Evolutionary conservation across 2,888 invertebrate species (phyloP).

Genomic region (Ectobius pallidus): DNA sequence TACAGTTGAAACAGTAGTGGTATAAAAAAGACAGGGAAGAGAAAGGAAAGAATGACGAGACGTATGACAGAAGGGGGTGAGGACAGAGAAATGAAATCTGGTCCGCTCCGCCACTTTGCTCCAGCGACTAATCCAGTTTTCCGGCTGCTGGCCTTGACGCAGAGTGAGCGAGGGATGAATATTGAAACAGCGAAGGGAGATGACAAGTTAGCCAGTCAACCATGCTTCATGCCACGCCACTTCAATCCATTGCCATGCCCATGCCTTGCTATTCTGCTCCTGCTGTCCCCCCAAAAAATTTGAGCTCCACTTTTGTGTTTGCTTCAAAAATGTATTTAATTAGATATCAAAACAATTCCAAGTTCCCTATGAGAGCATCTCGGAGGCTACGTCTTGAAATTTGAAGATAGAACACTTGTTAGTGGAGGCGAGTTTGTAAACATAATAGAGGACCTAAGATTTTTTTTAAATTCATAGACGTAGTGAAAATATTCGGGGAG

Average conservation of each 20-base stretch:
- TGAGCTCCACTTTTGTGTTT: background rate
- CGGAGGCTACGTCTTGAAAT: too few species aligned
- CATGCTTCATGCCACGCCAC: conserved; percentile 18
- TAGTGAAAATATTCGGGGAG: too few species aligned
- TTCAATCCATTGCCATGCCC: conserved; percentile 13
- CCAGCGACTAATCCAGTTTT: conserved; percentile 45
- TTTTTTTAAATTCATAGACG: too few species aligned
- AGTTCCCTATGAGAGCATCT: too few species aligned
- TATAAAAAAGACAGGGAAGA: background rate
- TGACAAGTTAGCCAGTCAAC: conserved; percentile 34
- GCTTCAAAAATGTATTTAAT: conserved; percentile 16
- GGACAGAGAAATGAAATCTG: conserved; percentile 38
- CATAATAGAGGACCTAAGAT: too few species aligned
- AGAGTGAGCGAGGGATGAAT: conserved; percentile 27
- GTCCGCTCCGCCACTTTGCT: conserved; percentile 44
- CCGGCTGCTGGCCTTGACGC: conserved; percentile 35
- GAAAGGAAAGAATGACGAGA: conserved; percentile 12
- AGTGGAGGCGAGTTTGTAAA: too few species aligned
- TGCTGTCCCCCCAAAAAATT: background rate
- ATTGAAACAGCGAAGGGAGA: conserved; percentile 33
- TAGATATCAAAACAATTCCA: conserved; percentile 2
- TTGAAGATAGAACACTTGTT: too few species aligned
- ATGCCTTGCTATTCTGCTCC: background rate
- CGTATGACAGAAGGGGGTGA: background rate
- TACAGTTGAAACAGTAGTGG: background rate